Evolutionary conservation across 2,113 vertebrate genomes (phyloP).

Genomic region (Climacteris rufus): DNA sequence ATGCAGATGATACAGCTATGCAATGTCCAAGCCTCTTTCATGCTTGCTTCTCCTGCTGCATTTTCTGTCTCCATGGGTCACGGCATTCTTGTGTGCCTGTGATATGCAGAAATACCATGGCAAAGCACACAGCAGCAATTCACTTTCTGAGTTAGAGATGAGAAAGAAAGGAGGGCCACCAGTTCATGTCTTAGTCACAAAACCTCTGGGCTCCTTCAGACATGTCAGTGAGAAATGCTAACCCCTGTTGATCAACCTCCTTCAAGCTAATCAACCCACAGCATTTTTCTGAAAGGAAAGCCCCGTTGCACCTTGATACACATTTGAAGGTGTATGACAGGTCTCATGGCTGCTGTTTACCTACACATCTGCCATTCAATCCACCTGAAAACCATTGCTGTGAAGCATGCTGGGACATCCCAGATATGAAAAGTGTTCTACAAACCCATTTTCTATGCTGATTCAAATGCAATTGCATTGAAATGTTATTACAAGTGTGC

Average conservation of each 20-base stretch:
- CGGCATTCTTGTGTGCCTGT: not conserved
- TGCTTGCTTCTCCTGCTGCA: not conserved
- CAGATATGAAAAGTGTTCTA: not conserved
- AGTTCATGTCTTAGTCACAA: not conserved
- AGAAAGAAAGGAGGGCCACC: not conserved
- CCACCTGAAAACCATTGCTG: not conserved
- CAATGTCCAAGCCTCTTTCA: constrained; percentile 37
- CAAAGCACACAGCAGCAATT: not conserved
- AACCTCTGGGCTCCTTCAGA: not conserved
- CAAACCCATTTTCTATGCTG: not conserved
- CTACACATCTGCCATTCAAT: not conserved
- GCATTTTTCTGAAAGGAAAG: not conserved
- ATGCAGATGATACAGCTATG: constrained; percentile 35
- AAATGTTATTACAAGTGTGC: not conserved
- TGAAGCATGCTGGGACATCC: not conserved
- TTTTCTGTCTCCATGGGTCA: constrained; percentile 6
- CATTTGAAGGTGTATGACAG: not conserved
- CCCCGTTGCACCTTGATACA: not conserved
- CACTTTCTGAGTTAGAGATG: not conserved
- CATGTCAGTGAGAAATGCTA: not conserved
- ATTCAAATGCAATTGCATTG: not conserved
- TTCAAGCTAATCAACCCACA: not conserved
- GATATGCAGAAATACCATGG: not conserved
- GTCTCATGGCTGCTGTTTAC: not conserved
- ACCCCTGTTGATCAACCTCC: not conserved